Percentiles rank a stretch among this genome's conserved stretches.
Evolutionary conservation across 2,113 vertebrate genomes (phyloP).

Genomic region (Megaceryle torquata): DNA sequence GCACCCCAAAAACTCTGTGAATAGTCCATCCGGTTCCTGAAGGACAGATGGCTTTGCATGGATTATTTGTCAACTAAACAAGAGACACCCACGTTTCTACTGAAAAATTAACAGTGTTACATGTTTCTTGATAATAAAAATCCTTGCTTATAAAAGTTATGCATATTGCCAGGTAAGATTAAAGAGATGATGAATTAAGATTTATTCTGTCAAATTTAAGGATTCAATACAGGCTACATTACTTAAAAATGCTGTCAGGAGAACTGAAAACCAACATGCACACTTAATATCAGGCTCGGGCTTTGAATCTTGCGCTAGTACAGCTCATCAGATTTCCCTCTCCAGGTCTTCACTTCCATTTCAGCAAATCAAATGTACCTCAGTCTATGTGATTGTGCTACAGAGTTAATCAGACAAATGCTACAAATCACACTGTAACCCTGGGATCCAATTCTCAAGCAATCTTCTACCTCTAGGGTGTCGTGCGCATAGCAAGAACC

Average conservation of each 20-base stretch:
- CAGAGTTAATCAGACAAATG: background rate
- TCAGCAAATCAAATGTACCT: conserved; percentile 2
- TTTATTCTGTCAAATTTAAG: background rate
- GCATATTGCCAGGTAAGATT: background rate
- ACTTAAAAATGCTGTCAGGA: background rate
- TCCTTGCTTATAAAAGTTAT: background rate
- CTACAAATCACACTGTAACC: background rate
- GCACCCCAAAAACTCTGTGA: background rate
- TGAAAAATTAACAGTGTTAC: background rate
- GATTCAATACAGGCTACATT: background rate
- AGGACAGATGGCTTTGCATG: background rate
- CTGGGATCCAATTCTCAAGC: background rate
- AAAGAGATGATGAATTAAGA: background rate
- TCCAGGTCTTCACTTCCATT: background rate
- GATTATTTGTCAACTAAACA: background rate
- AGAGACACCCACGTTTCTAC: background rate
- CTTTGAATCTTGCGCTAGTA: background rate
- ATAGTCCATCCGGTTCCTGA: background rate
- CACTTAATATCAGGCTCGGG: background rate
- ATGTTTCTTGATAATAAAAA: background rate
- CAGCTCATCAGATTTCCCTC: background rate
- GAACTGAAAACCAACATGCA: background rate
- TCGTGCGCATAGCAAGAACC: background rate
- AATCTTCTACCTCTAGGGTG: background rate
- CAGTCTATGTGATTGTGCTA: background rate